A percentile compares a stretch with the other conserved stretches of the same genome.
phyloP scores from a whole-genome alignment of 2,797 vertebrate species.

The Gambusia yucatana region DNA sequence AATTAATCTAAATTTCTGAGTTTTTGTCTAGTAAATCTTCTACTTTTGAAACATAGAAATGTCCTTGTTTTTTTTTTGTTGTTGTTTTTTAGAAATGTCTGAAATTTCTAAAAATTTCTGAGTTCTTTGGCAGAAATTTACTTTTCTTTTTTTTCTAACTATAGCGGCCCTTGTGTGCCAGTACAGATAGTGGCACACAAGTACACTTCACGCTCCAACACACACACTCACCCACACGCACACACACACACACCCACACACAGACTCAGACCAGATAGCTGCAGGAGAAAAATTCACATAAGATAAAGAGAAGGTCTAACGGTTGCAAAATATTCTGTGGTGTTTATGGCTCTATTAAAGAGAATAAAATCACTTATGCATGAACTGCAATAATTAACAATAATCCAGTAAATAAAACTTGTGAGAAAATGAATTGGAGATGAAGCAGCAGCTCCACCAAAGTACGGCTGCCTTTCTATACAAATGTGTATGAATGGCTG shows the following conservation, averaged over 20 bases:
- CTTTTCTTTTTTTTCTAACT: no score
- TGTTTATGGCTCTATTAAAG: not conserved
- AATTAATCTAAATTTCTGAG: no score
- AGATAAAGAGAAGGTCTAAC: not conserved
- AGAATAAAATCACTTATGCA: not conserved
- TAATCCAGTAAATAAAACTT: not conserved
- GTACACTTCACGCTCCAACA: conserved; percentile 31
- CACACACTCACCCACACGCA: conserved; percentile 14
- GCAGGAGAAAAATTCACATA: not conserved
- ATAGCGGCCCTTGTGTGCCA: no score
- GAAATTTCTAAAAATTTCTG: no score
- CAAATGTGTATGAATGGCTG: not conserved
- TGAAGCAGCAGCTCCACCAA: not conserved
- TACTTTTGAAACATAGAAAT: no score
- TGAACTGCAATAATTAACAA: not conserved
- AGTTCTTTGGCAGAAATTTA: no score
- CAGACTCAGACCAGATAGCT: not conserved
- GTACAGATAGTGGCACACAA: no score
- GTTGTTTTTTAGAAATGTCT: no score
- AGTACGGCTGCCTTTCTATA: not conserved
- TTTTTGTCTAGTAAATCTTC: no score
- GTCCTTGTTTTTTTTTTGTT: no score
- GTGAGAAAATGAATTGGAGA: not conserved
- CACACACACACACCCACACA: conserved; percentile 5
- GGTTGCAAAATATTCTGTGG: not conserved